Base-by-base conservation (phyloP, 2,113 vertebrate genomes). In the Catagonus wagneri region DNA sequence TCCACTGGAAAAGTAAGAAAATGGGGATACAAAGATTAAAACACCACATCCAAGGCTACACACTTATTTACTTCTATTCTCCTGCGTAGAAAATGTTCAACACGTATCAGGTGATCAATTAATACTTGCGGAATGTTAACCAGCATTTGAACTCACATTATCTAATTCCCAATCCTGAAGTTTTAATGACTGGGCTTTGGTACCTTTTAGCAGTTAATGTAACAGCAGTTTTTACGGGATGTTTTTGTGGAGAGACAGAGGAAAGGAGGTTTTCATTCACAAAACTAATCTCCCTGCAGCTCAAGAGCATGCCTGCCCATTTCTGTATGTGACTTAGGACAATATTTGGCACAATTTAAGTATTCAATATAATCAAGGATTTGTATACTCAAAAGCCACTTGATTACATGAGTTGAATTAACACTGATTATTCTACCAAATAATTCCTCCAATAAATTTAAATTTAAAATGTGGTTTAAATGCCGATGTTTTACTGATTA, bases 401-500 rank as follows among this genome's bases (percentile, higher is more conserved):
- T 97, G 90, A 96, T 94, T 95, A 92, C 96, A 66, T 87, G 78
- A 96, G 90, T 84, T 96, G 76, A 84, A 96, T 96, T 90, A 96
- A 93, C 94, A 97, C 96, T 97, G 94, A 83, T 97, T 69, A 96
- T 60, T 76, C 58, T 97, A 72, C 75, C 81, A 96, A 94, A 92
- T 96, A 93, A 94, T 89, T 95, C 81, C 95, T 90, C 95, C 91
- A 78, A 78, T 94, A 92, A 74, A 95, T 96, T 97, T 97, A 97
- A 96, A 98, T 93, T 97, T 96, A 97, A 97, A 98, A 97, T 96
- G 15, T 94, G 50, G 78, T 93, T 93, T 93, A 94, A 97, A 89
- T 94, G 63, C 87, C 60, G 39, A 86, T 95, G 32, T 79, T 95
- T 96, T 85, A 63, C 89, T 97, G 96, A 95, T 97, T 96, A 81